Evolutionary conservation across 1,140 invertebrate genomes (phyloP), one percentile per base, ranked within the genome.

Genomic region (Belonocnema kinseyi): DNA sequence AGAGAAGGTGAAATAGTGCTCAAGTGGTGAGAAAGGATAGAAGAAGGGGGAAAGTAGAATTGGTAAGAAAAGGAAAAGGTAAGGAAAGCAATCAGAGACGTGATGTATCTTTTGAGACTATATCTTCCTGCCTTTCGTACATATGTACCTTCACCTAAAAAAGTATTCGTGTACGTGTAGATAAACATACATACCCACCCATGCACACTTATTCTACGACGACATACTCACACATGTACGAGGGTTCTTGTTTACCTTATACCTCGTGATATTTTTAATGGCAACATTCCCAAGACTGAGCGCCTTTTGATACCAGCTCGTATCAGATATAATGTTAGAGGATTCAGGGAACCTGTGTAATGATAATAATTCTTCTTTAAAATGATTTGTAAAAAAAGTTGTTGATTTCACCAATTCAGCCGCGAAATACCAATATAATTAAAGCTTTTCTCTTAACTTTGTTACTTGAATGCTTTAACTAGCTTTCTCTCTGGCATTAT

Each of bases 31-130:
- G 58, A 71, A 72, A 33, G 72, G 40, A n/a, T 51, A 21, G 72
- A 50, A 54, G 53, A 72, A 73, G n/a, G 73, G 26, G 75, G 73
- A 79, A 77, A 79, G 50, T 50, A 53, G 75, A 75, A 61, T 76
- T 74, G 79, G 76, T 77, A 80, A 78, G 50, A n/a, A 78, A 86
- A 88, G 86, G 77, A 75, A 71, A 77, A 74, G 78, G 77, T 80
- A 80, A 78, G 40, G n/a, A 76, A 87, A 88, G 86, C 85, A 89
- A 90, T 89, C 85, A 84, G 84, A 86, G 82, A 84, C 86, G 85
- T 87, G 86, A 84, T 75, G 81, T 85, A 86, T 88, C 87, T 86
- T 80, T 61, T 53, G 72, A 78, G 83, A 82, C 81, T 85, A 88
- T 85, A 82, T 85, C 70, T 75, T 54, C 72, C 72, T 70, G 40